phyloP scores from a whole-genome alignment of 2,888 invertebrate genomes.

The Zygaena filipendulae region DNA sequence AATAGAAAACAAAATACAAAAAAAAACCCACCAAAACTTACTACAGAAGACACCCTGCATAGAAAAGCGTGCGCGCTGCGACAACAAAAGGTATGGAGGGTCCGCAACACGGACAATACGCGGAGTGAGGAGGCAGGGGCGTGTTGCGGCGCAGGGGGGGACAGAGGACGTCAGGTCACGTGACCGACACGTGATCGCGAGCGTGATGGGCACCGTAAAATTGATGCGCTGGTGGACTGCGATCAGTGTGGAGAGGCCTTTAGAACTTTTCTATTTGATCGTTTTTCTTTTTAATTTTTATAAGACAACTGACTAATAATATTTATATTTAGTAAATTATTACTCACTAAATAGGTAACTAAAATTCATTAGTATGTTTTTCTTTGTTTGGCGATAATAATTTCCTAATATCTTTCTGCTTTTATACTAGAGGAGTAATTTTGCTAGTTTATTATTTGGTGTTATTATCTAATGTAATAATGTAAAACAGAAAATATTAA shows the following conservation, averaged over 20 bases:
- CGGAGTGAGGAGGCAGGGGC: slow-evolving; percentile 15
- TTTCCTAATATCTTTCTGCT: too few relatives aligned
- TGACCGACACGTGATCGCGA: slow-evolving; percentile 40
- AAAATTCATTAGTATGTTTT: too few relatives aligned
- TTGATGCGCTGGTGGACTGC: slow-evolving; percentile 36
- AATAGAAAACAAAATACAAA: too few relatives aligned
- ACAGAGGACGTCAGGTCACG: slow-evolving; percentile 32
- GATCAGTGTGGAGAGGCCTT: slow-evolving; percentile 23
- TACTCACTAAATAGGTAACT: neutral
- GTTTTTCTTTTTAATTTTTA: slow-evolving; percentile 3
- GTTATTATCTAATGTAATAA: too few relatives aligned
- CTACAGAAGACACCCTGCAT: slow-evolving; percentile 13
- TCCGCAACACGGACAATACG: slow-evolving; percentile 15
- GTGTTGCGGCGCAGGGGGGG: slow-evolving; percentile 18
- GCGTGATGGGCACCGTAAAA: slow-evolving; percentile 47
- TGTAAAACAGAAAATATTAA: too few relatives aligned
- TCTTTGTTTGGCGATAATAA: too few relatives aligned
- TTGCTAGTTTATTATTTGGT: too few relatives aligned
- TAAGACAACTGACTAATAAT: neutral
- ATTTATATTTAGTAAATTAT: neutral
- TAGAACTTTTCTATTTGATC: slow-evolving; percentile 4
- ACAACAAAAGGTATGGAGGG: neutral
- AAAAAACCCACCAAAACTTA: slow-evolving; percentile 11
- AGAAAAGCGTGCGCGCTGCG: too few relatives aligned
- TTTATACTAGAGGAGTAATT: too few relatives aligned